A percentile compares a stretch with the other conserved stretches of the same genome.
Evolutionary conservation across 1,140 invertebrate species (phyloP).

Genomic region (Heliothis virescens): DNA sequence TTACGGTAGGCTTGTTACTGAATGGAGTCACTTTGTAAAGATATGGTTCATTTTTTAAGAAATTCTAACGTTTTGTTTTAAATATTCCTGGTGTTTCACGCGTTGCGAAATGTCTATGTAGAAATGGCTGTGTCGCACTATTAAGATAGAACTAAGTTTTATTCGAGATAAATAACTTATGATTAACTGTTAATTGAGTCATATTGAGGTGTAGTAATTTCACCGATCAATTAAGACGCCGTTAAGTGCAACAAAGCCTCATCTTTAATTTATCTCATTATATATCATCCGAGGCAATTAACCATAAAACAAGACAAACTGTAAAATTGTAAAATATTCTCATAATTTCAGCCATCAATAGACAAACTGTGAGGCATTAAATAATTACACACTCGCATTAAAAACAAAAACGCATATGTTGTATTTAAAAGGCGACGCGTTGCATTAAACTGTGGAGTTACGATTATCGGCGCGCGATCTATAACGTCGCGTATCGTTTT

Average conservation of each 20-base stretch:
- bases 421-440: constrained; percentile 42
- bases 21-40: constrained; percentile 13
- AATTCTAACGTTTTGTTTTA: not conserved
- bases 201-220: too few species aligned
- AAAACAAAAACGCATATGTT: constrained; percentile 49
- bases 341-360: constrained; percentile 15
- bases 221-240: too few species aligned
- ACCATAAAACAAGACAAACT: too few species aligned
- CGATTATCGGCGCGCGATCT: constrained; percentile 75
- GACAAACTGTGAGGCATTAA: constrained; percentile 35
- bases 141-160: too few species aligned
- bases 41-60: constrained; percentile 30
- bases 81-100: not conserved
- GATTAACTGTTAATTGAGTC: too few species aligned
- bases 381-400: constrained; percentile 45
- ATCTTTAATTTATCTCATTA: too few species aligned
- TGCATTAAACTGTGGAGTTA: constrained; percentile 69
- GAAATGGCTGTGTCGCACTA: too few species aligned
- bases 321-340: constrained; percentile 23
- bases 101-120: not conserved
- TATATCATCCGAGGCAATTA: too few species aligned
- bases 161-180: too few species aligned
- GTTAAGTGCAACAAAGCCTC: too few species aligned
- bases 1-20: constrained; percentile 19
- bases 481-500: constrained; percentile 74